Evolutionary conservation across 2,797 vertebrate genomes (phyloP), one percentile per base, ranked within the genome.

Genomic region (Sebastes hubbsi): DNA sequence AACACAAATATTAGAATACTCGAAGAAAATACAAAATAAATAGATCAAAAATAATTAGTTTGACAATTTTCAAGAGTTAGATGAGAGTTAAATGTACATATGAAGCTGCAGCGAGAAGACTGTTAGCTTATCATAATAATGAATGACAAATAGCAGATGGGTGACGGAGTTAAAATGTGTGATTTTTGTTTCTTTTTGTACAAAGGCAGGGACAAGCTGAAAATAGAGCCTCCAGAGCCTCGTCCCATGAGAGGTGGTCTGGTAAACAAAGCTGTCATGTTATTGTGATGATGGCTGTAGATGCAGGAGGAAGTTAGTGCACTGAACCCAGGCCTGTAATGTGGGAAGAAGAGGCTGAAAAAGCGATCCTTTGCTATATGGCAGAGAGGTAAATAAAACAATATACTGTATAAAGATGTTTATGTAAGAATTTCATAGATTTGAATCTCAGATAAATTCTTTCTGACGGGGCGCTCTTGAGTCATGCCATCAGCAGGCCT

Each of bases 211-310:
- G 63, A 73, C 60, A 46, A 22, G 46, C 72, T 55, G n/a, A 30
- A 36, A 78, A 78, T 20, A 64, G 42, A 61, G 55, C 34, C 34
- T 62, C 14, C 65, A 52, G 72, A 6, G 8, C 5, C 18, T 36
- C 0, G 10, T 69, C 76, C 75, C 70, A n/a, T 7, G 76, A 80
- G 72, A 68, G 14, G 25, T 9, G 34, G 32, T 3, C 55, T 46
- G 66, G 36, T 79, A 81, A 77, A 81, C 68, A 75, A 63, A 75
- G 69, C 58, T 65, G 59, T 61, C 65, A 10, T 24, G 81, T 81
- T 42, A 58, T 29, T 34, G 56, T 78, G 34, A 72, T 78, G 34
- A 72, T 4, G 49, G 6, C 54, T 61, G 58, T 10, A 65, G 77
- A 46, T 13, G 9, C 18, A 65, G 65, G 67, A 38, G 11, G 9